Conservation (phyloP, 2,797 vertebrate genomes). For the Loriculus beryllinus region DNA sequence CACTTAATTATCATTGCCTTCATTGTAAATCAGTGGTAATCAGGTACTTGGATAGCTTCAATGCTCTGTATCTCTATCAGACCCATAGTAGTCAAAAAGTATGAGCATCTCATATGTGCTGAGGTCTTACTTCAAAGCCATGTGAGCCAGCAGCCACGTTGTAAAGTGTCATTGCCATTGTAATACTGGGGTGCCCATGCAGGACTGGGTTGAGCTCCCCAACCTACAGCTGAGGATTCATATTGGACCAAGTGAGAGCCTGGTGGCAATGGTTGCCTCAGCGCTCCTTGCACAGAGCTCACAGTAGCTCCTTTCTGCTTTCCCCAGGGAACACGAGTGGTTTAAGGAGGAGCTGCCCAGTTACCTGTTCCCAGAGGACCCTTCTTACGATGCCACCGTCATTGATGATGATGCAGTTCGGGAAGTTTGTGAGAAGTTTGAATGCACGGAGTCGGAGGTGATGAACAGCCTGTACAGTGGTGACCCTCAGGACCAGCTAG, state of each 20-base stretch:
- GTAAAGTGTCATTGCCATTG: neutral
- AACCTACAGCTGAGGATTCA: neutral
- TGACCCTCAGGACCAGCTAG: slow-evolving; percentile 96
- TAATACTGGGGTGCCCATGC: rapidly evolving
- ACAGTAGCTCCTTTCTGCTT: neutral
- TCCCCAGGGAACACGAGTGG: slow-evolving; percentile 90
- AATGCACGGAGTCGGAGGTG: slow-evolving; percentile 92
- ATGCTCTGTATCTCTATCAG: neutral
- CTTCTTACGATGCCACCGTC: slow-evolving; percentile 90
- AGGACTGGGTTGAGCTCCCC: neutral
- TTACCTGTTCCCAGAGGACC: slow-evolving; percentile 97
- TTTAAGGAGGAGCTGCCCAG: slow-evolving; percentile 95
- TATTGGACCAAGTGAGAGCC: neutral
- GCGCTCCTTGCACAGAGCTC: neutral
- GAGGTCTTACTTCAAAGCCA: neutral
- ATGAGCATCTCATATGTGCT: rapidly evolving
- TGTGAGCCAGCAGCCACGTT: neutral
- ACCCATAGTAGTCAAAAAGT: neutral
- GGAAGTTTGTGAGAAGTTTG: slow-evolving; percentile 98
- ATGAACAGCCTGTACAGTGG: slow-evolving; percentile 93
- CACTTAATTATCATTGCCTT: neutral
- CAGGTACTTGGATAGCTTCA: neutral
- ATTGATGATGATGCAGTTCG: slow-evolving; percentile 93
- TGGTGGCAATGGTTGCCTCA: neutral
- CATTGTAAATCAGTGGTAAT: neutral